Evolutionary conservation across 2,797 vertebrate species (phyloP).

Genomic region (Diceros bicornis): DNA sequence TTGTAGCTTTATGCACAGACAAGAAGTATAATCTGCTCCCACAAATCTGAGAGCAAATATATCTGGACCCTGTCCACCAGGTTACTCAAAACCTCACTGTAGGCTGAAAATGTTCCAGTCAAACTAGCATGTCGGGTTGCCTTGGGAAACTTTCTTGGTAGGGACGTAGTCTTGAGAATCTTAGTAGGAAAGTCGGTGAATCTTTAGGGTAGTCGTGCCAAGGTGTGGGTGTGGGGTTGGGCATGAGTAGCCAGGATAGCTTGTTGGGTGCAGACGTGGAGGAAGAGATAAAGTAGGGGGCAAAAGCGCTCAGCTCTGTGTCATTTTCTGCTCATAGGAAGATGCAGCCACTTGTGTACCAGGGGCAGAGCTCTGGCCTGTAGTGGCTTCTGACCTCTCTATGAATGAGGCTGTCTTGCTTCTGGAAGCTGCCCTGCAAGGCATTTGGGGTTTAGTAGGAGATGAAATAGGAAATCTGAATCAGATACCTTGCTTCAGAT

Average conservation of each 20-base stretch:
- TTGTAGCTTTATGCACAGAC: slow-evolving; percentile 29
- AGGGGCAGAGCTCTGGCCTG: neutral
- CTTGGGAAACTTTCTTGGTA: neutral
- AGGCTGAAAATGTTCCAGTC: slow-evolving; percentile 6
- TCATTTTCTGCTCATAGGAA: slow-evolving; percentile 13
- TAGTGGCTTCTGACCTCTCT: neutral
- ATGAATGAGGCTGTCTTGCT: slow-evolving; percentile 3
- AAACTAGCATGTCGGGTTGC: neutral
- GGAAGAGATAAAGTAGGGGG: neutral
- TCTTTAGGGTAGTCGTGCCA: neutral
- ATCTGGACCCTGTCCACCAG: neutral
- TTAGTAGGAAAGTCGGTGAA: neutral
- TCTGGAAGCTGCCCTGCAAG: neutral
- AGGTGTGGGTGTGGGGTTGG: neutral
- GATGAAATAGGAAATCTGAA: slow-evolving; percentile 26
- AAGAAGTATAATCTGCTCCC: neutral
- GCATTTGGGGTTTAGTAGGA: slow-evolving; percentile 32
- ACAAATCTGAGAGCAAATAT: slow-evolving; percentile 4
- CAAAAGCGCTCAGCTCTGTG: neutral
- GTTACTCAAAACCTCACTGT: neutral
- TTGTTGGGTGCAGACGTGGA: neutral
- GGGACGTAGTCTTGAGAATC: neutral
- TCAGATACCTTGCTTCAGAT: slow-evolving; percentile 49
- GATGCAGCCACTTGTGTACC: neutral
- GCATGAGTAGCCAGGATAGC: neutral